Base-by-base conservation (phyloP, 2,888 invertebrate species). In the Onthophagus sagittarius region DNA sequence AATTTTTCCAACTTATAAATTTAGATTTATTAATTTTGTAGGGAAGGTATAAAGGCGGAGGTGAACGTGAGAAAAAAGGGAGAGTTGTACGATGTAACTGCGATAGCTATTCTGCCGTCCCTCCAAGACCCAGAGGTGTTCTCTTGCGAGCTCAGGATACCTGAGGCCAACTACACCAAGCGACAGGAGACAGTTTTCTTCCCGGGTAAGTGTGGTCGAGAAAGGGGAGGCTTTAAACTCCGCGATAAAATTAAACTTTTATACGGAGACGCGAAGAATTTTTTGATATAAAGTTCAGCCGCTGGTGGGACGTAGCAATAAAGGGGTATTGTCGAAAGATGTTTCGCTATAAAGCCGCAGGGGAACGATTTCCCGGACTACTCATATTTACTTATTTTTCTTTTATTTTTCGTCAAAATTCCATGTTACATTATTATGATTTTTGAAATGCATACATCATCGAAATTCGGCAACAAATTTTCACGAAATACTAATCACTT, bases 141-240 rank as follows among this genome's bases (percentile, higher is more conserved):
- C 82, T 86, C 88, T 69, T 92, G 92, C 81, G 87, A 89, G 77
- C 84, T 92, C 73, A 87, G 87, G 78, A 87, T 92, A 75, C 89
- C 89, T 0, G 86, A 88, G 77, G 90, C 91, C 69, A 90, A 91
- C 83, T 92, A 90, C 81, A 88, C 89, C 11, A 87, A 86, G 65
- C 88, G 87, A 77, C 88, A 88, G 79, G 89, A 90, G 77, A 89
- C 90, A 71, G 83, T 89, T 65, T 91, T 90, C 83, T 88, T 89
- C 80, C 85, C 85, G 77, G 85, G 85, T 85, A 79, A 82, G 82
- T 79, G 14, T 23, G 15, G 64, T 13, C 23, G 23, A 23, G 23
- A 23, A 53, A 53, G 39, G 9, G 39, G 11, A 53, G 15, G 13
- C 31, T 23, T 67, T 67, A 67, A 67, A 67, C 67, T 67, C 32